phyloP scores from a whole-genome alignment of 1,140 invertebrate genomes.

The Drosophila orosa region DNA sequence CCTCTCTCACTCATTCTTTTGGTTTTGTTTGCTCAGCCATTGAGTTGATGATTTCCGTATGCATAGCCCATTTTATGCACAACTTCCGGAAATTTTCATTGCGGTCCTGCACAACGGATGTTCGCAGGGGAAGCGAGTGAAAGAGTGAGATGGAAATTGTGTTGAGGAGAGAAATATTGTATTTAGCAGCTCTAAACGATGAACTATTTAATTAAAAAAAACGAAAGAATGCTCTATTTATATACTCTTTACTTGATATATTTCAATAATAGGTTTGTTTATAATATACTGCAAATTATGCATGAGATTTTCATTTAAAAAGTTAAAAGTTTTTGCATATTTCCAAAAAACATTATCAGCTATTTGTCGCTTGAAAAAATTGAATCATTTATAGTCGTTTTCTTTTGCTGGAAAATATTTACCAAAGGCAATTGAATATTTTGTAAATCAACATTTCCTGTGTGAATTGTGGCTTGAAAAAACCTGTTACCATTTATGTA shows the following conservation, averaged over 20 bases:
- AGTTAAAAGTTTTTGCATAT: not conserved
- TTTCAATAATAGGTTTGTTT: not conserved
- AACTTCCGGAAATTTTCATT: constrained; percentile 83
- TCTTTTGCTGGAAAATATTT: constrained; percentile 2
- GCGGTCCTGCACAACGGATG: constrained; percentile 77
- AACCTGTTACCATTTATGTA: not conserved
- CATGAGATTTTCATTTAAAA: constrained; percentile 7
- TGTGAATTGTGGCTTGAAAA: not conserved
- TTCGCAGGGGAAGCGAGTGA: constrained; percentile 9
- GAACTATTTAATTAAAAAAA: not conserved
- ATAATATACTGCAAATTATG: constrained; percentile 5
- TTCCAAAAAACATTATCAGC: not conserved
- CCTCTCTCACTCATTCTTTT: constrained; percentile 5
- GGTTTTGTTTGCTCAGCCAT: constrained; percentile 74
- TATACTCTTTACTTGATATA: not conserved
- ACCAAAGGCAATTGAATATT: constrained; percentile 7
- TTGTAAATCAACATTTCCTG: constrained; percentile 1
- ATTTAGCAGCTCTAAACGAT: constrained; percentile 17
- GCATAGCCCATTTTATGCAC: constrained; percentile 83
- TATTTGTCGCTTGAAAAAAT: not conserved
- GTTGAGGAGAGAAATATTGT: constrained; percentile 28
- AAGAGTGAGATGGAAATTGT: constrained; percentile 1
- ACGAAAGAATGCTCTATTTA: no score
- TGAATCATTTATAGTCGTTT: not conserved
- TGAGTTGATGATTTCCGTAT: constrained; percentile 84